Base-by-base conservation (phyloP, 2,113 vertebrate species). In the Stegastes partitus region DNA sequence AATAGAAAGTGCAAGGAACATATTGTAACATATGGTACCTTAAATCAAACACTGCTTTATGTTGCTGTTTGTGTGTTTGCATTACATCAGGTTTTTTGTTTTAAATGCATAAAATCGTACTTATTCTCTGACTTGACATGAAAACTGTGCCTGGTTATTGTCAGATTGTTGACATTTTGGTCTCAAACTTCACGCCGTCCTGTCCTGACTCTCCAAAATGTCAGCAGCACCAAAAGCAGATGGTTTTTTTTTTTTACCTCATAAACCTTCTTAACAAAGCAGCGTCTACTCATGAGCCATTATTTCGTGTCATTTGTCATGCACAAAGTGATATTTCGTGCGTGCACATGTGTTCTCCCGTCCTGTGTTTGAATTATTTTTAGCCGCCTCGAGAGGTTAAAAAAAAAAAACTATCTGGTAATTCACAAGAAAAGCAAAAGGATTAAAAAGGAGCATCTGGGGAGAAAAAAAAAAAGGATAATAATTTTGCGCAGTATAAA, bases 241-340 rank as follows among this genome's bases (percentile, higher is more conserved):
- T 2, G 3, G 14, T 7, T 34, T 34, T 34, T 6, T 6, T 42
- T 16, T 79, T 66, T 61, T 21, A 9, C 21, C 22, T 34, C 45
- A 2, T 22, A 58, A 44, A 11, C 11, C 4, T 3, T 56, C 12
- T 34, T 9, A 34, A 22, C 8, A 0, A 56, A 65, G 28, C 4
- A 3, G 22, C 22, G 16, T 45, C 50, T 45, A 3, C 18, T 11
- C 47, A 45, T 18, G 12, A 56, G 2, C 12, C 19, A 37, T 39
- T 0, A 0, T 10, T 37, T 51, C 3, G 0, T 1, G 0, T 45
- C 11, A 26, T 19, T 54, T 23, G 9, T 2, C 0, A 58, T 58
- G 19, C 31, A 50, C 68, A 72, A 21, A 28, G 7, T 44, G 26
- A 66, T 22, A 11, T 4, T 54, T 34, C 26, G 23, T 49, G 9